Conservation (phyloP, 1,140 invertebrate genomes). For the Calliphora vicina region DNA sequence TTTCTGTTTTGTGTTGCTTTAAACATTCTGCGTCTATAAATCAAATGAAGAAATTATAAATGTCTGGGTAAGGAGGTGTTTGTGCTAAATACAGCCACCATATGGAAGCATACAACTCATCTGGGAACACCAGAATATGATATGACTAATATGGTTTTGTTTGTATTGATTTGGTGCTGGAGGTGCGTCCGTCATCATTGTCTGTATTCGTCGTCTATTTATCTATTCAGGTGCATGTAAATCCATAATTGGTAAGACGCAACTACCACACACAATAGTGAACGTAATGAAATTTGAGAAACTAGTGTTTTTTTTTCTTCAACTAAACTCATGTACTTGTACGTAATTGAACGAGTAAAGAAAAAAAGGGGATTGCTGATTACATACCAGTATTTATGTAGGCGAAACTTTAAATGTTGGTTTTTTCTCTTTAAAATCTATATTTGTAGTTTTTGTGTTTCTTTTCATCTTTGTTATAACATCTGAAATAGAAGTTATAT, state of each 20-base stretch:
- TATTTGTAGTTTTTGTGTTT: no score
- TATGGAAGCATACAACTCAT: background rate
- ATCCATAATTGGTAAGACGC: background rate
- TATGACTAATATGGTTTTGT: background rate
- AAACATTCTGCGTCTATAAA: background rate
- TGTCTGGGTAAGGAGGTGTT: background rate
- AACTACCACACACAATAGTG: background rate
- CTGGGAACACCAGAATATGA: background rate
- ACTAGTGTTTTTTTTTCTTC: background rate
- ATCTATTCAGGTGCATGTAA: background rate
- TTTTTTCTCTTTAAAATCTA: no score
- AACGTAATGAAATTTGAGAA: background rate
- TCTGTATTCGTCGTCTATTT: background rate
- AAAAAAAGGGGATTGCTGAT: no score
- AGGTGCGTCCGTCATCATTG: background rate
- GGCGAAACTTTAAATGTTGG: no score
- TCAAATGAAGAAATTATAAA: background rate
- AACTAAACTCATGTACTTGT: no score
- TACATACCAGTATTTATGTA: no score
- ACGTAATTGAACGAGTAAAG: no score
- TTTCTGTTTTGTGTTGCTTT: no score
- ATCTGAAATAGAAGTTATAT: no score
- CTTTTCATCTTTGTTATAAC: no score
- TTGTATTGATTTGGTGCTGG: background rate
- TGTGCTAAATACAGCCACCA: slow-evolving; percentile 3